Evolutionary conservation across 2,113 vertebrate species (phyloP), one percentile per base, ranked within the genome.

Genomic region (Chlorodrepanis virens): DNA sequence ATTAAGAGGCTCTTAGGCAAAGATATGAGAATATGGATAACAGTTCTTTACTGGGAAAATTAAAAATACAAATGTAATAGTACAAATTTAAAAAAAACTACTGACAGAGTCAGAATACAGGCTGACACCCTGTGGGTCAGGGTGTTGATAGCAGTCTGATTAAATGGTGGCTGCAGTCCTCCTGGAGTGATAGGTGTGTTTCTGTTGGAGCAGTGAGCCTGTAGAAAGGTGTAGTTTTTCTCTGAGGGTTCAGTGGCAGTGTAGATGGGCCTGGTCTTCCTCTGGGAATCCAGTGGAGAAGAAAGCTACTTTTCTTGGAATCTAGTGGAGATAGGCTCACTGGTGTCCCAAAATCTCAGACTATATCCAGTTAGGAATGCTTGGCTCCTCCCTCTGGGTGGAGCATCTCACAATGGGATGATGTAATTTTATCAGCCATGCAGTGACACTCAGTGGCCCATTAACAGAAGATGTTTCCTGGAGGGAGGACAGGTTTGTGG

Each of bases 401-500:
- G 6, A 57, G 12, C 54, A 14, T n/a, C 33, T n/a, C 33, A n/a
- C 54, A 57, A n/a, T 23, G 54, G 54, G 54, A n/a, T 57, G 31
- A 2, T 57, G 21, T n/a, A 15, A n/a, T 57, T 57, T 57, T n/a
- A 57, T n/a, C 54, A n/a, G 33, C 6, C 54, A n/a, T 23, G 21
- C 33, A n/a, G 33, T n/a, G 54, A 23, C 20, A 23, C 54, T 57
- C 21, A 14, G 2, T 23, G 9, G 54, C 54, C 4, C 33, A 57
- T n/a, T n/a, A 23, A 57, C 21, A 57, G 33, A 3, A n/a, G 54
- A 23, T 15, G 14, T 57, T 7, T 23, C 9, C 33, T 1, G 0
- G 2, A n/a, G 54, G 13, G 31, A 57, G 33, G 13, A 57, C n/a
- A 14, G 21, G 21, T n/a, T 56, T 15, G 33, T 23, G 54, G 21